Percentiles rank a stretch among this genome's conserved stretches.
Conservation (phyloP, 2,113 vertebrate species). For the Stictonetta naevosa region DNA sequence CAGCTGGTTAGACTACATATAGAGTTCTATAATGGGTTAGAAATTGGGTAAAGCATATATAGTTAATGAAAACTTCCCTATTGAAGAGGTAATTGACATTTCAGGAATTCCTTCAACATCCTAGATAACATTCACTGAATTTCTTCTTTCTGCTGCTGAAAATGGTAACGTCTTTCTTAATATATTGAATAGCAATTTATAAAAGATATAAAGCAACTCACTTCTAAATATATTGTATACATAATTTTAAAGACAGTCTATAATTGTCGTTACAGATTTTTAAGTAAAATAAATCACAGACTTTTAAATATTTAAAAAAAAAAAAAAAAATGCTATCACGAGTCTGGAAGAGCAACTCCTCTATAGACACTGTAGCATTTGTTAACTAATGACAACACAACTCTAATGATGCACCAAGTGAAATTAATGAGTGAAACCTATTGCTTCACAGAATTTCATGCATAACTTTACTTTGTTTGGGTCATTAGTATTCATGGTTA, state of each 20-base stretch:
- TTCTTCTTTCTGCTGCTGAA: neutral
- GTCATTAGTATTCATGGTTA: slow-evolving; percentile 71
- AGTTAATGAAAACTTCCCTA: neutral
- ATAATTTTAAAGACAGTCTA: neutral
- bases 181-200: slow-evolving; percentile 1
- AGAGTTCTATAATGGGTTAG: neutral
- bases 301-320: too few relatives aligned
- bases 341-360: slow-evolving; percentile 1
- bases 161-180: neutral
- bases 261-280: neutral
- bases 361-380: neutral
- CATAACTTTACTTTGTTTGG: slow-evolving; percentile 49
- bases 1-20: neutral
- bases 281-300: too few relatives aligned
- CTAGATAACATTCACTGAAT: neutral
- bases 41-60: neutral
- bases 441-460: slow-evolving; percentile 64
- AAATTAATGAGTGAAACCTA: slow-evolving; percentile 65
- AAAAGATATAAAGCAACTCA: neutral
- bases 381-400: slow-evolving; percentile 27
- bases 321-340: neutral
- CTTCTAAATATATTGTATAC: neutral
- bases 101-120: neutral
- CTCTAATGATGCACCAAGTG: slow-evolving; percentile 31
- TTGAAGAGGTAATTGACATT: neutral